Conservation (phyloP, 2,113 vertebrate species). For the Podarcis raffonei region DNA sequence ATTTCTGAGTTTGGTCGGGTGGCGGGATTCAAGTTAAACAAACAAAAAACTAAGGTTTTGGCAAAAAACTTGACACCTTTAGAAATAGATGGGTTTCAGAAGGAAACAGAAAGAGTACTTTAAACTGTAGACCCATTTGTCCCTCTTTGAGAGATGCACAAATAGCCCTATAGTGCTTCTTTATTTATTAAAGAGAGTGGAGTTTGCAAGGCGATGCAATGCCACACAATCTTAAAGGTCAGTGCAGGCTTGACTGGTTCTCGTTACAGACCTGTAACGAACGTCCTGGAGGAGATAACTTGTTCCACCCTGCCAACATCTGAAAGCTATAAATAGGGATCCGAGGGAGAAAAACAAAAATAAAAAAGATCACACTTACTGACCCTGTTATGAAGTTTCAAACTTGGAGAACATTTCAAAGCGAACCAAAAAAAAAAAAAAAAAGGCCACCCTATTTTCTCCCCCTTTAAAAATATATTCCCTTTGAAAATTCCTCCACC, state of each 20-base stretch:
- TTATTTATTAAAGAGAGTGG: constrained; percentile 38
- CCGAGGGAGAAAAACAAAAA: constrained; percentile 2
- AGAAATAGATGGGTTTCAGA: no score
- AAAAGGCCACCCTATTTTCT: neutral
- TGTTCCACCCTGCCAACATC: neutral
- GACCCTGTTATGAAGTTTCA: neutral
- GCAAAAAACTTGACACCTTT: no score
- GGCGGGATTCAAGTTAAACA: no score
- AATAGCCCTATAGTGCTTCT: constrained; percentile 3
- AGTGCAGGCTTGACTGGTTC: constrained; percentile 13
- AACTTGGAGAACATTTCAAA: constrained; percentile 10
- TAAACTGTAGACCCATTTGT: constrained; percentile 31
- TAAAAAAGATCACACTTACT: constrained; percentile 10
- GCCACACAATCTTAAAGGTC: constrained; percentile 37
- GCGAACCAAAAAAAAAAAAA: neutral
- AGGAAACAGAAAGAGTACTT: constrained; percentile 36
- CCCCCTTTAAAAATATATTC: neutral
- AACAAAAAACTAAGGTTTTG: no score
- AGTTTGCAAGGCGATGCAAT: neutral
- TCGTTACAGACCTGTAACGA: neutral
- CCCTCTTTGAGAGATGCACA: constrained; percentile 14
- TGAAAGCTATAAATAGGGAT: constrained; percentile 21
- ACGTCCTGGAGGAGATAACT: constrained; percentile 22
- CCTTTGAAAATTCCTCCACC: neutral
- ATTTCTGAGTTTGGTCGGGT: no score